phyloP scores from a whole-genome alignment of 2,888 invertebrate species.

The Perdita meconis region DNA sequence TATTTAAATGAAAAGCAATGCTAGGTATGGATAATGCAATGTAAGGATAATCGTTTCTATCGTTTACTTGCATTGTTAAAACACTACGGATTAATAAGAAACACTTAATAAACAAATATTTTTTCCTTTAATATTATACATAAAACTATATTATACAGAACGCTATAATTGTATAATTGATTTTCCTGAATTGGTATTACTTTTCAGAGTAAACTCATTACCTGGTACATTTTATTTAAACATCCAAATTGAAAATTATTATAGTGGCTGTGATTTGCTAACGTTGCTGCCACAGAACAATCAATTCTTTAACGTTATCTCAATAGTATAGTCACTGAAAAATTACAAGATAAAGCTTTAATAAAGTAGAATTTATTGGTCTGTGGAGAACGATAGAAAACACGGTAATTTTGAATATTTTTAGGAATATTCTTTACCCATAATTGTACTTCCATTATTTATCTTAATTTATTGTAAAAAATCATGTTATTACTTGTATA shows the following conservation, averaged over 20 bases:
- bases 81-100: background rate
- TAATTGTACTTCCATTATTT: conserved; percentile 27
- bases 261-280: conserved; percentile 19
- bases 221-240: conserved; percentile 1
- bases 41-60: conserved; percentile 32
- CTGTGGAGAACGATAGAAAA: background rate
- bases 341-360: background rate
- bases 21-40: conserved; percentile 40
- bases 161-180: conserved; percentile 1
- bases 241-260: background rate
- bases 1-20: conserved; percentile 53
- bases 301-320: conserved; percentile 24
- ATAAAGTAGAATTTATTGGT: conserved; percentile 8
- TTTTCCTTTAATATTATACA: conserved; percentile 19
- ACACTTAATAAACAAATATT: conserved; percentile 15
- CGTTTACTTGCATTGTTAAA: conserved; percentile 33
- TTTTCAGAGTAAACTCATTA: background rate
- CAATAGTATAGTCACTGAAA: background rate
- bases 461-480: conserved; percentile 35
- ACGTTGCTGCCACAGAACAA: conserved; percentile 10
- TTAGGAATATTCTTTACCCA: conserved; percentile 35
- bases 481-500: conserved; percentile 28
- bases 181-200: background rate
- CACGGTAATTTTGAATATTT: conserved; percentile 25
- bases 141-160: background rate